A percentile compares a stretch with the other conserved stretches of the same genome.
phyloP scores from a whole-genome alignment of 1,140 invertebrate species.

The Apocrypta bakeri region DNA sequence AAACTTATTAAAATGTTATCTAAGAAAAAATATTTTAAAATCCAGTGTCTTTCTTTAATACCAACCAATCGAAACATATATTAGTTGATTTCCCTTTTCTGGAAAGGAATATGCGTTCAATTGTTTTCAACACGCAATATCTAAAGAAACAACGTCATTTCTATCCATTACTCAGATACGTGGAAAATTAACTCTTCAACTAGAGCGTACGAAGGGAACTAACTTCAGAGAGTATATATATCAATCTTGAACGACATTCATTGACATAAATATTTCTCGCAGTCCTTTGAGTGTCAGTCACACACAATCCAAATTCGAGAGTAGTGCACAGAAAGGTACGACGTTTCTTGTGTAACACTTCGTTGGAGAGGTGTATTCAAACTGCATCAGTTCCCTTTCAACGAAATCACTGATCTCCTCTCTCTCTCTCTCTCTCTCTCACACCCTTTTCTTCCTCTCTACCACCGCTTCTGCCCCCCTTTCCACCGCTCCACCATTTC shows the following conservation, averaged over 20 bases:
- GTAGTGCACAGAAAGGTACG: not conserved
- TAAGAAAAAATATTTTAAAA: no score
- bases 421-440: not conserved
- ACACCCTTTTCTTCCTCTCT: not conserved
- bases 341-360: not conserved
- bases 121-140: no score
- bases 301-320: not conserved
- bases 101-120: no score
- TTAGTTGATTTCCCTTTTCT: no score
- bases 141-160: no score
- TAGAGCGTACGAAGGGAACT: no score
- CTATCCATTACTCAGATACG: not conserved
- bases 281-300: not conserved
- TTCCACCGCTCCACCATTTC: no score
- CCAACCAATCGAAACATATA: no score
- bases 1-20: no score
- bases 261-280: not conserved
- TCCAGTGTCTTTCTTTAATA: no score
- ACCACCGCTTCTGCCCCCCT: not conserved
- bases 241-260: not conserved
- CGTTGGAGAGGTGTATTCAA: slow-evolving; percentile 30
- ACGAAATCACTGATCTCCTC: not conserved
- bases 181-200: not conserved
- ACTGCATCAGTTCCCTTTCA: slow-evolving; percentile 20
- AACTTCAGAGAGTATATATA: no score